Base-by-base conservation (phyloP, 2,888 invertebrate species). In the Prosapia bicincta region DNA sequence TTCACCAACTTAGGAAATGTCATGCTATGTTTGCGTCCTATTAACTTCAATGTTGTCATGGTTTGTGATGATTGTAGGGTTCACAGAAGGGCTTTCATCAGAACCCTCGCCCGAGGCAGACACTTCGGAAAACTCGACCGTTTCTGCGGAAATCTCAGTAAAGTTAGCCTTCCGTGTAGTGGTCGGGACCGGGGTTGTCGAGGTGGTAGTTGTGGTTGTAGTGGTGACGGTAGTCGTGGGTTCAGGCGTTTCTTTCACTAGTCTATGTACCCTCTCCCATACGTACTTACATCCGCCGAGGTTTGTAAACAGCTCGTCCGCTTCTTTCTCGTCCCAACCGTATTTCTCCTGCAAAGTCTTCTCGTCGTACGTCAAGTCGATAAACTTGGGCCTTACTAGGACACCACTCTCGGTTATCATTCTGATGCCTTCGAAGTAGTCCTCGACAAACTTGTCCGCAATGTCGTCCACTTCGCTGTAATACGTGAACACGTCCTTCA, bases 391-490 rank as follows among this genome's bases (percentile, higher is more conserved):
- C 20, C 20, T 54, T 5, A 54, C 13, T 6, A 2, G 5, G 3
- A 54, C 54, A 13, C 38, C 68, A 9, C 67, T 73, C 9, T 68
- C 66, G 3, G 38, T 67, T 43, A 68, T 68, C 9, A 54, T 25
- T 26, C 26, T 66, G 38, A 67, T 73, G 0, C 73, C 73, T 25
- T 73, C 68, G 20, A 32, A 54, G 23, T 68, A 26, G 23, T 73
- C 68, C 3, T 26, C 68, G n/a, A 68, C 73, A 30, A 68, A 68
- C 66, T 43, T 2, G 43, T 73, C 73, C 0, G 67, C 67, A 7
- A 73, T 54, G 25, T 73, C 73, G 23, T 73, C 73, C 26, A 73
- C 20, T 20, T 54, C 54, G 20, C 54, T 54, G 54, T 20, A 54
- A 20, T 54, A 54, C 2, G 2, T 20, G 20, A 54, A 54, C n/a